Evolutionary conservation across 92 coral and sea anemone genomes (phyloP), one percentile per base, ranked within the genome.

Genomic region (Phenganax subtilis): DNA sequence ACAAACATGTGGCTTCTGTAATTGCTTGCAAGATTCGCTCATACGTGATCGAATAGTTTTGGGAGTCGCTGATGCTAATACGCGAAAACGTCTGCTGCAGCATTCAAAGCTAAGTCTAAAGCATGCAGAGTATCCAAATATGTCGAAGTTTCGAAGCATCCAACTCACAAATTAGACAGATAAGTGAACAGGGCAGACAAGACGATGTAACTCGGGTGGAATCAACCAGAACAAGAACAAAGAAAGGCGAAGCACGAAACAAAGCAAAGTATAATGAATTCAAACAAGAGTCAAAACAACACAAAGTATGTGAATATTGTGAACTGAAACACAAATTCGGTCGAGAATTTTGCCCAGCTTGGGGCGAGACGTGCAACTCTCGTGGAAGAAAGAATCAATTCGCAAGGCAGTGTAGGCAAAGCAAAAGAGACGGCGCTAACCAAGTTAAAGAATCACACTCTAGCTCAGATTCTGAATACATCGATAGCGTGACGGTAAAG

Each of bases 371-470:
- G 15, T 86, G 83, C 80, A 76, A 52, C 1, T 15, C 60, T 8
- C 83, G 91, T 80, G 84, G 85, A n/a, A 83, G 62, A 31, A 71
- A 37, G 67, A 85, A 88, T 75, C 88, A 88, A 61, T 88, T 88
- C 57, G 85, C 88, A n/a, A 31, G 16, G 72, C 57, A 60, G 11
- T 77, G 82, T 28, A 3, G 80, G 11, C 51, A 75, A 75, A 3
- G 52, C 54, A 57, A 27, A 29, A 66, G 78, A 69, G 12, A 31
- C 55, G 58, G 20, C 8, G 75, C 79, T 16, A 63, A 84, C 20
- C 53, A 51, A 8, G 82, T 76, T 53, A 76, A 27, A 68, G 84
- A 77, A 72, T 55, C 55, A 29, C 53, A 78, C 25, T 62, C 71
- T 10, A 54, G 66, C 51, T 67, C 74, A 53, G 72, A 83, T 29